Conservation (phyloP, 1,140 invertebrate genomes). For the Ectropis grisescens region DNA sequence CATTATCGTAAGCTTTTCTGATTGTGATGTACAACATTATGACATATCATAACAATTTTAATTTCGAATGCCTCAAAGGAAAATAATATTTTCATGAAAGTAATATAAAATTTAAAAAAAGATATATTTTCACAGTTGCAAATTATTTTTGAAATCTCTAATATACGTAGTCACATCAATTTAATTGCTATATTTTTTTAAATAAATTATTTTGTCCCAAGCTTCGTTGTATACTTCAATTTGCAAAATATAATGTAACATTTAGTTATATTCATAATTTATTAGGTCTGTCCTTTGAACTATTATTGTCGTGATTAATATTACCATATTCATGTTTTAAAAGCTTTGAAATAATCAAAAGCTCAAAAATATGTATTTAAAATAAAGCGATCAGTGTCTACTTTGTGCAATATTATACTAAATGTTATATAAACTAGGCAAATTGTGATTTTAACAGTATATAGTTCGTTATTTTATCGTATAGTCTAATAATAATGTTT, state of each 20-base stretch:
- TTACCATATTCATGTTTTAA: not conserved
- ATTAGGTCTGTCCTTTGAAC: no score
- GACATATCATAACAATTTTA: constrained; percentile 46
- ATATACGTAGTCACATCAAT: no score
- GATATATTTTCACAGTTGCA: no score
- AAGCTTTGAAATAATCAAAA: not conserved
- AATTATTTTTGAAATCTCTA: no score
- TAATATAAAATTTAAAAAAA: not conserved
- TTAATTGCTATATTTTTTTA: no score
- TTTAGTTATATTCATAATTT: no score
- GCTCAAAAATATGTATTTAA: constrained; percentile 2
- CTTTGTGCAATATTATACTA: constrained; percentile 51
- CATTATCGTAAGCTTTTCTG: not conserved
- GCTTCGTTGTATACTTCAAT: no score
- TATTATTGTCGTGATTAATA: no score
- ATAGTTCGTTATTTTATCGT: constrained; percentile 57
- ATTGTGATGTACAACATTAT: constrained; percentile 40
- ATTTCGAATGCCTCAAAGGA: constrained; percentile 19
- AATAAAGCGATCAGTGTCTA: constrained; percentile 40
- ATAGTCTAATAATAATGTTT: constrained; percentile 42
- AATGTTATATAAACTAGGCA: constrained; percentile 52
- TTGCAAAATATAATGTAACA: no score
- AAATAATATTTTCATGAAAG: constrained; percentile 40
- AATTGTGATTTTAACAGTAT: constrained; percentile 64
- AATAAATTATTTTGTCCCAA: no score